A percentile compares a stretch with the other conserved stretches of the same genome.
phyloP scores from a whole-genome alignment of 2,113 vertebrate species.

The Procavia capensis region DNA sequence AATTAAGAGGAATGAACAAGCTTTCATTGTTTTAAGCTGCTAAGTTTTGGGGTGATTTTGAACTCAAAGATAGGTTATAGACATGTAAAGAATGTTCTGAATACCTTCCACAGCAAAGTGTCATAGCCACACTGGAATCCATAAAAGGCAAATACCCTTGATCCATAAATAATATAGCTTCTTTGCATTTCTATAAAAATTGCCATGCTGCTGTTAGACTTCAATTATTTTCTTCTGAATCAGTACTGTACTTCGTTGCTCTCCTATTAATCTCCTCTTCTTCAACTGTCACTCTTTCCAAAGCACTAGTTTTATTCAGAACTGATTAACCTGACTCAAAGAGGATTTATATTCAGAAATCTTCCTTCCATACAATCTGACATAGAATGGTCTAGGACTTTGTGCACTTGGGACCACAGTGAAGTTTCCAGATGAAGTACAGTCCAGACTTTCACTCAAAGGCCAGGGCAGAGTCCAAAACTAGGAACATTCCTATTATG shows the following conservation, averaged over 20 bases:
- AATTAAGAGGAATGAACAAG: too few relatives aligned
- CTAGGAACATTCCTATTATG: not conserved
- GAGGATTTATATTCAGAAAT: not conserved
- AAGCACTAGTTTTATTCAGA: not conserved
- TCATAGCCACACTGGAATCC: not conserved
- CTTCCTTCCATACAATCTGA: not conserved
- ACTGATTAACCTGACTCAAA: not conserved
- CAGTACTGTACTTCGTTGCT: not conserved
- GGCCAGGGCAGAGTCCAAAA: not conserved
- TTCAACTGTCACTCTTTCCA: not conserved
- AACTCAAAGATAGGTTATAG: not conserved
- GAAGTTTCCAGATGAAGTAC: not conserved
- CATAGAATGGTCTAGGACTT: not conserved
- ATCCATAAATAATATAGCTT: not conserved
- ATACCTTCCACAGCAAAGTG: not conserved
- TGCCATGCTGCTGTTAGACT: not conserved
- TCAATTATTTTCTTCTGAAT: not conserved
- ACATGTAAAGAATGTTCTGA: not conserved
- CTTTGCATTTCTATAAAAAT: not conserved
- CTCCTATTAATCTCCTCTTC: not conserved
- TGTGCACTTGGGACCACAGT: not conserved
- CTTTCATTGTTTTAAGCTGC: not conserved
- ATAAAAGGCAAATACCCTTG: not conserved
- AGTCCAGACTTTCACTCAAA: not conserved
- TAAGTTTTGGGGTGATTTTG: too few relatives aligned